Evolutionary conservation across 1,140 invertebrate genomes (phyloP).

Genomic region (Anoplophora glabripennis): DNA sequence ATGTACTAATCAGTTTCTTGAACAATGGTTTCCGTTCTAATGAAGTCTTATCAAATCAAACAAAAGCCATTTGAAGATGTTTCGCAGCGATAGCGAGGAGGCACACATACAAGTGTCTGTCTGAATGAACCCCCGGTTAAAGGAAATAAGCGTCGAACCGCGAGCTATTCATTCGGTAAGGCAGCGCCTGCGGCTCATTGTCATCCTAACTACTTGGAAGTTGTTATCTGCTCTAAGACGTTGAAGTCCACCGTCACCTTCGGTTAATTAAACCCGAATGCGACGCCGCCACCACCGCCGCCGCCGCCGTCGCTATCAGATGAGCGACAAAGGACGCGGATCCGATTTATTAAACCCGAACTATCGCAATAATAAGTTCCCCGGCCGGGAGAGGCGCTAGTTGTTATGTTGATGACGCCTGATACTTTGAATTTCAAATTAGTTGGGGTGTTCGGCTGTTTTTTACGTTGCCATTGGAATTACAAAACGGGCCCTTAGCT

Average conservation of each 20-base stretch:
- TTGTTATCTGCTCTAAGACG: conserved; percentile 33
- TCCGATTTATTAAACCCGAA: conserved; percentile 13
- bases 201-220: conserved; percentile 23
- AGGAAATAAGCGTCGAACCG: conserved; percentile 30
- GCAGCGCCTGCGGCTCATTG: conserved; percentile 27
- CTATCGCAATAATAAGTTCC: conserved; percentile 15
- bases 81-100: conserved; percentile 3
- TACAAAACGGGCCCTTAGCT: too few species aligned
- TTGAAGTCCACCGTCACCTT: conserved; percentile 31
- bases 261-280: conserved; percentile 34
- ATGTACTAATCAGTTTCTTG: too few species aligned
- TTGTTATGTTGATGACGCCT: background rate
- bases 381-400: background rate
- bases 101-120: conserved; percentile 10
- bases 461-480: too few species aligned
- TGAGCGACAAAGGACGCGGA: conserved; percentile 21
- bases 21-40: too few species aligned
- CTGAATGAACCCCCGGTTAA: background rate
- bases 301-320: conserved; percentile 20
- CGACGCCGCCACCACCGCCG: conserved; percentile 19
- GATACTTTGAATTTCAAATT: conserved; percentile 14
- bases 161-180: conserved; percentile 23
- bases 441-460: background rate
- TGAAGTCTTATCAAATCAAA: background rate
- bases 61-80: conserved; percentile 18